Evolutionary conservation across 1,140 invertebrate species (phyloP).

Genomic region (Batillaria attramentaria): DNA sequence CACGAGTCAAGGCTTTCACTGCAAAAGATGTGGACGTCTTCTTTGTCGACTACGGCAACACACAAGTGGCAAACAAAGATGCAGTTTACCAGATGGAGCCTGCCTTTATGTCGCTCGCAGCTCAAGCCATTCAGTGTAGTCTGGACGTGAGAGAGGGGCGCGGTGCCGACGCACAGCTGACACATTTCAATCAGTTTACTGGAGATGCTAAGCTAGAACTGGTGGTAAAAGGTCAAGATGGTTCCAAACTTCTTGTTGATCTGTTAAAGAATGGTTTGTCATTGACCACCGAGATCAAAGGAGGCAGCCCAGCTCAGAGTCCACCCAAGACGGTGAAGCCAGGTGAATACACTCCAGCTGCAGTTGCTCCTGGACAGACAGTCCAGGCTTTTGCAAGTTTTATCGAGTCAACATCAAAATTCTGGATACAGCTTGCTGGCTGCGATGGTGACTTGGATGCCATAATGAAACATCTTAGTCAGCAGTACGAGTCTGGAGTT

Average conservation of each 20-base stretch:
- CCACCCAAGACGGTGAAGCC: not conserved
- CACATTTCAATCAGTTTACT: slow-evolving; percentile 45
- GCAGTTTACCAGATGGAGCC: slow-evolving; percentile 43
- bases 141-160: slow-evolving; percentile 24
- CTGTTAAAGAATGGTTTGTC: slow-evolving; percentile 28
- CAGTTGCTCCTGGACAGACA: slow-evolving; percentile 36
- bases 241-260: slow-evolving; percentile 32
- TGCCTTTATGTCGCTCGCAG: slow-evolving; percentile 43
- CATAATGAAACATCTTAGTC: slow-evolving; percentile 67
- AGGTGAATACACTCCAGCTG: slow-evolving; percentile 26
- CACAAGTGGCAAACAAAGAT: slow-evolving; percentile 62
- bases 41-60: slow-evolving; percentile 77
- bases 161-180: slow-evolving; percentile 8
- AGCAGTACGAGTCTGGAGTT: slow-evolving; percentile 24
- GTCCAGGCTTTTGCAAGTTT: slow-evolving; percentile 49
- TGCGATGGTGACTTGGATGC: slow-evolving; percentile 63
- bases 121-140: slow-evolving; percentile 53
- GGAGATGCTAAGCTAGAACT: slow-evolving; percentile 50
- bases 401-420: slow-evolving; percentile 66
- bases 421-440: slow-evolving; percentile 72
- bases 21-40: slow-evolving; percentile 63
- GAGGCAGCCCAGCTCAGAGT: not conserved
- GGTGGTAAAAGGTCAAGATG: slow-evolving; percentile 33
- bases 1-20: slow-evolving; percentile 75
- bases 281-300: slow-evolving; percentile 27